These are phyloP conservation scores for Valencia hispanica DNA, from an alignment of 2,797 vertebrate genomes.

Conservation along the genomic window DNA sequence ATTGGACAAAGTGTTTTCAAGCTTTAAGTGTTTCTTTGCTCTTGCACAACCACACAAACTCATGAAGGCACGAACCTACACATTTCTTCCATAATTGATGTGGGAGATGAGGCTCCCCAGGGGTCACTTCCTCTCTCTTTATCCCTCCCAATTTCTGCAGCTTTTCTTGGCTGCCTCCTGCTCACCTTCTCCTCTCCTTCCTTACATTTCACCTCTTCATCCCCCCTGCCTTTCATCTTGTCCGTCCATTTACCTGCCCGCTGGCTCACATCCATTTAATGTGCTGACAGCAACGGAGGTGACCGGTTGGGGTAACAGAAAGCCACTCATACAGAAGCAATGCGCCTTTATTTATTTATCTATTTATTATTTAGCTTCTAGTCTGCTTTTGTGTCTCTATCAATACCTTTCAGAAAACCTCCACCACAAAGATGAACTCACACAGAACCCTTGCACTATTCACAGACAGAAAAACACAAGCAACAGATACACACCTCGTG, in stretches of 20 bases:
- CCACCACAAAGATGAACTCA: constrained; percentile 25
- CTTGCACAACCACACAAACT: constrained; percentile 15
- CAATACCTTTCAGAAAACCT: constrained; percentile 33
- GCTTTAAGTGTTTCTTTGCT: constrained; percentile 15
- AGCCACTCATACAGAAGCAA: constrained; percentile 36
- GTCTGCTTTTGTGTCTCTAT: constrained; percentile 36
- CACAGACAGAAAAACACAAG: constrained; percentile 13
- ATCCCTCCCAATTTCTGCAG: constrained; percentile 58
- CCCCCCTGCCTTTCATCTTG: constrained; percentile 64
- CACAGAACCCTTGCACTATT: constrained; percentile 31
- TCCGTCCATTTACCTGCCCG: constrained; percentile 64
- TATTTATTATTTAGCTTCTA: constrained; percentile 37
- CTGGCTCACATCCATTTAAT: constrained; percentile 69
- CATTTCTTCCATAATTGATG: constrained; percentile 73
- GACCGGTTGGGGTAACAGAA: constrained; percentile 50
- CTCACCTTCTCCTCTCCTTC: constrained; percentile 58
- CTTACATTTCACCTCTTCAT: constrained; percentile 57
- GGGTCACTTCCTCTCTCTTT: constrained; percentile 62
- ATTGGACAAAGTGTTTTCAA: constrained; percentile 33
- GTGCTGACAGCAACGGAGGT: constrained; percentile 52
- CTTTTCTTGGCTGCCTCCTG: constrained; percentile 58
- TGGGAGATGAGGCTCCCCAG: constrained; percentile 67
- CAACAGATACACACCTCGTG: constrained; percentile 12
- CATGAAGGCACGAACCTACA: constrained; percentile 31
- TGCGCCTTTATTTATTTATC: constrained; percentile 34